Base-by-base conservation (phyloP, 2,113 vertebrate genomes). In the Thryonomys swinderianus region DNA sequence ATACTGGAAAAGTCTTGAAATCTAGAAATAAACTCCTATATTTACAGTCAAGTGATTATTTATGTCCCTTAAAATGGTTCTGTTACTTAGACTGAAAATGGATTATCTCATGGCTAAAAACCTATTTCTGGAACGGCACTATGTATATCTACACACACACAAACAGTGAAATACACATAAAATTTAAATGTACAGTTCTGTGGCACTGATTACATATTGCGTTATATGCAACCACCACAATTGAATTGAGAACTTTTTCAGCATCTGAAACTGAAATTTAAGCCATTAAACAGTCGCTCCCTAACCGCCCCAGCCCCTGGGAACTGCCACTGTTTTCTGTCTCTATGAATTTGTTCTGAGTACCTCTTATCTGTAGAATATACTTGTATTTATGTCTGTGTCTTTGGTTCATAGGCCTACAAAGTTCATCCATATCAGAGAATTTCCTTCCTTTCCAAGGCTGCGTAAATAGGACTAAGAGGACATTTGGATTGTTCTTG, bases 11-110 rank as follows among this genome's bases (percentile, higher is more conserved):
- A 73, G 45, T 73, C 66, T 3, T 9, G 57, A 55, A 37, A 64
- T 85, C 34, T 64, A 73, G 55, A 95, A 92, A 88, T 79, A 83
- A 92, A 84, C 21, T 13, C 48, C 30, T 69, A n/a, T 5, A 84
- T 59, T 71, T 79, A 84, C 7, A 53, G 21, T 66, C 71, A 74
- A 45, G 23, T 66, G 40, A 51, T 66, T 67, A 57, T 76, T 48
- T 40, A 74, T 84, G 62, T 42, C 71, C 45, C 53, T 89, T 61
- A 55, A 94, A 73, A 45, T 55, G 59, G n/a, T 48, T 81, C 64
- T 76, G 25, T 84, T 42, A 79, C n/a, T 45, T 78, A 45, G 69
- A 34, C 37, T 83, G 51, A 94, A 90, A 88, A 64, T 86, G 16
- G 40, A 87, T 51, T 37, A 34, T 23, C 14, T 92, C 69, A 67